A percentile compares a stretch with the other conserved stretches of the same genome.
Evolutionary conservation across 2,113 vertebrate species (phyloP).

Genomic region (Procavia capensis): DNA sequence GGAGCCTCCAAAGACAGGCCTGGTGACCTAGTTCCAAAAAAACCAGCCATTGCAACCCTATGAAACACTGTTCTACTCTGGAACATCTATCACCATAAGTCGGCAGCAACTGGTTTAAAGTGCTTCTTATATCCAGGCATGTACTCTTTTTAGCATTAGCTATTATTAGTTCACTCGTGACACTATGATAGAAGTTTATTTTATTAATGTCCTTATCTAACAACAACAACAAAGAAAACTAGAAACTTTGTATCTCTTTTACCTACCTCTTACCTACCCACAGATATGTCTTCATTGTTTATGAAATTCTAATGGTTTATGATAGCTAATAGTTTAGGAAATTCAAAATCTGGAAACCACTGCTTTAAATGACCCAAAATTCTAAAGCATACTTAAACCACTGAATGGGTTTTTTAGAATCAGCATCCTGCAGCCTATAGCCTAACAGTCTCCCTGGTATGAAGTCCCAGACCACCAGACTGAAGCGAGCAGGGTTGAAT

Average conservation of each 20-base stretch:
- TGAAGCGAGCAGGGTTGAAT: not conserved
- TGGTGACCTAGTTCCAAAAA: not conserved
- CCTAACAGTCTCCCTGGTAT: not conserved
- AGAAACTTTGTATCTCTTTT: conserved; percentile 13
- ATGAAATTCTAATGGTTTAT: conserved; percentile 29
- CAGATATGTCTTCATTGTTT: not conserved
- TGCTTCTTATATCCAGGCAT: not conserved
- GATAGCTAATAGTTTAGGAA: conserved; percentile 3
- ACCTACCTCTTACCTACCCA: not conserved
- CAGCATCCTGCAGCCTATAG: not conserved
- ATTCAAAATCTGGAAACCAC: not conserved
- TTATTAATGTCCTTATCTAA: not conserved
- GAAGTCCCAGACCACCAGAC: not conserved
- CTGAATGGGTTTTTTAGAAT: not conserved
- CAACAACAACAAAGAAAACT: conserved; percentile 2
- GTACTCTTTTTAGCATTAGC: not conserved
- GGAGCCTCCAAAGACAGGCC: not conserved
- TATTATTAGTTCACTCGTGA: not conserved
- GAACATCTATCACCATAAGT: not conserved
- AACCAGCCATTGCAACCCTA: not conserved
- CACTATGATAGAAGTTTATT: not conserved
- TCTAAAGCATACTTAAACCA: not conserved
- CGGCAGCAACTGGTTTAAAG: not conserved
- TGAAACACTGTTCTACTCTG: not conserved
- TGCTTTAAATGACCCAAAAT: not conserved